Conservation (phyloP, 2,797 vertebrate species). For the Leptodactylus fallax region DNA sequence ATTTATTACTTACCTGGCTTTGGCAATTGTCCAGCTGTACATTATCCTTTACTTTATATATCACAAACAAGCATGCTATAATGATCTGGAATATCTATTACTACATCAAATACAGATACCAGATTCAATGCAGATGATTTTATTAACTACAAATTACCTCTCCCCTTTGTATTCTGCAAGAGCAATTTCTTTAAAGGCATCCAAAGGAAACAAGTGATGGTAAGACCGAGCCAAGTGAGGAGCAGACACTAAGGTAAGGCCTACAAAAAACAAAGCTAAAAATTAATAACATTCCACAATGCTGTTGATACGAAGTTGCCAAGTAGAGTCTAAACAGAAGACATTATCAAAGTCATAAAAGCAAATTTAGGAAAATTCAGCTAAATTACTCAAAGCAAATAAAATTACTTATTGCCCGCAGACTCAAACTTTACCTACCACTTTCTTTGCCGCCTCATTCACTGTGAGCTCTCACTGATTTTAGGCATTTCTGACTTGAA, state of each 20-base stretch:
- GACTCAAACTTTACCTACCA: background rate
- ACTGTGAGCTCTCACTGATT: background rate
- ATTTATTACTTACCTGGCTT: no score
- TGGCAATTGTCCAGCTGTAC: no score
- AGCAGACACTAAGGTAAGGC: conserved; percentile 93
- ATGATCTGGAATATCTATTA: background rate
- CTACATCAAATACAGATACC: background rate
- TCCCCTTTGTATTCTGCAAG: conserved; percentile 79
- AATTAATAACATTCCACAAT: background rate
- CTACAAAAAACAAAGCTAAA: conserved; percentile 66
- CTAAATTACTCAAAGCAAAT: background rate
- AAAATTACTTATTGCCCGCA: background rate
- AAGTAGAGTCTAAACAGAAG: background rate
- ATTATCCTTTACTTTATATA: background rate
- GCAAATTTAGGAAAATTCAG: background rate
- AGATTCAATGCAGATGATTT: background rate
- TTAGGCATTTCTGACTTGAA: no score
- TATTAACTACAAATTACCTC: conserved; percentile 73
- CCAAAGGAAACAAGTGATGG: conserved; percentile 95
- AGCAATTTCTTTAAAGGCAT: conserved; percentile 83
- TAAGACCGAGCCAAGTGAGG: conserved; percentile 97
- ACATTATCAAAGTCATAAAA: background rate
- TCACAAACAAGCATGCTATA: background rate
- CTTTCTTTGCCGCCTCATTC: background rate
- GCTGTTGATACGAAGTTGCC: background rate